These are phyloP conservation scores for Axinella damicornis DNA, from an alignment of 37 sponge, comb jelly and placozoan genomes.

Conservation along the genomic window DNA sequence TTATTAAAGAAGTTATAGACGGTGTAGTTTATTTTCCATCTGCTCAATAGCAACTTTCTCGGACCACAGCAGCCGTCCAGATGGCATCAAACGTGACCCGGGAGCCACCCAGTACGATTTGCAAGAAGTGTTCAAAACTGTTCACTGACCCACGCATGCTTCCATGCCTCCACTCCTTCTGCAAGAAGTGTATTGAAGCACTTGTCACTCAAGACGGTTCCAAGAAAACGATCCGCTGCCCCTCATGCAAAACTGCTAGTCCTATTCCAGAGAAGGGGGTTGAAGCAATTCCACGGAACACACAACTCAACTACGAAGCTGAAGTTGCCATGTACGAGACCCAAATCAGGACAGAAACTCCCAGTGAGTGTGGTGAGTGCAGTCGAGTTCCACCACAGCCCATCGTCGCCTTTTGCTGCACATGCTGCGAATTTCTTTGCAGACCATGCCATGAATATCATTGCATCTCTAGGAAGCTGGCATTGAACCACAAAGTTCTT, in stretches of 20 bases:
- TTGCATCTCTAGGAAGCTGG: neutral
- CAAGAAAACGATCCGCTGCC: conserved; percentile 7
- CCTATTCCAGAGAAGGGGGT: neutral
- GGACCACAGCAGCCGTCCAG: too few species aligned
- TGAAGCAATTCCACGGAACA: neutral
- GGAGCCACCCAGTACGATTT: neutral
- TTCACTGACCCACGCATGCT: conserved; percentile 59
- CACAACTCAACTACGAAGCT: neutral
- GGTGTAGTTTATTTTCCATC: too few species aligned
- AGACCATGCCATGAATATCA: conserved; percentile 18
- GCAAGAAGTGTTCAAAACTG: conserved; percentile 26
- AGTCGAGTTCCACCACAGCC: neutral
- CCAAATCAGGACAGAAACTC: neutral
- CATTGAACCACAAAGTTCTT: conserved; percentile 6
- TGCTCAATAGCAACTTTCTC: too few species aligned
- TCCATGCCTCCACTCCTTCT: conserved; percentile 63
- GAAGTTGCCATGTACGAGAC: conserved; percentile 22
- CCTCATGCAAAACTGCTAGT: conserved; percentile 1
- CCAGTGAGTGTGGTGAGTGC: conserved; percentile 33
- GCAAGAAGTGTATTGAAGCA: conserved; percentile 33
- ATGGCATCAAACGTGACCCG: too few species aligned
- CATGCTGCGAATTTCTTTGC: conserved; percentile 38
- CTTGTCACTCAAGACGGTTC: too few species aligned
- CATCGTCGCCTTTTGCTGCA: conserved; percentile 18
- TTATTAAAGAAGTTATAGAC: too few species aligned